Percentiles rank a stretch among this genome's conserved stretches.
Conservation (phyloP, 2,113 vertebrate genomes). For the Otis tarda region DNA sequence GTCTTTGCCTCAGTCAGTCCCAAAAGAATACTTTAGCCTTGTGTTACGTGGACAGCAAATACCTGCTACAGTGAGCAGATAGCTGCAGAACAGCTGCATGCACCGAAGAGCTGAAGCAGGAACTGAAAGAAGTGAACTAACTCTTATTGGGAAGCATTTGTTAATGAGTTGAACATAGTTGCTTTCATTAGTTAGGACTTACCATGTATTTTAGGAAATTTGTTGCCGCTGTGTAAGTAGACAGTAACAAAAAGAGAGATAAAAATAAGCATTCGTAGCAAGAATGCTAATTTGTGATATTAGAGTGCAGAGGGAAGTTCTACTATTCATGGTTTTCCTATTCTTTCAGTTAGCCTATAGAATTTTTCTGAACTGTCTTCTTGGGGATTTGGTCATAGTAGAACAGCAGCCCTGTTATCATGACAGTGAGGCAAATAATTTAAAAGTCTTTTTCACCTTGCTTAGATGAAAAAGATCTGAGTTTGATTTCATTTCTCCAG, state of each 20-base stretch:
- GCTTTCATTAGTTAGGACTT: background rate
- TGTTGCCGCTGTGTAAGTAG: background rate
- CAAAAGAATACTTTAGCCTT: background rate
- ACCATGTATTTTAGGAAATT: background rate
- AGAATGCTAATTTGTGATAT: background rate
- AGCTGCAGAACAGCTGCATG: background rate
- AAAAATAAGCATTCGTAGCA: background rate
- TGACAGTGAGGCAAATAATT: background rate
- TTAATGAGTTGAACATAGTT: background rate
- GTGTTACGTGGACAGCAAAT: background rate
- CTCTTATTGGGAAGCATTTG: background rate
- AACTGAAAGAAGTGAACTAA: background rate
- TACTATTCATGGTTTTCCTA: background rate
- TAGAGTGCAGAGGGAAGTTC: background rate
- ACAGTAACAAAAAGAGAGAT: background rate
- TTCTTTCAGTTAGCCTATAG: background rate
- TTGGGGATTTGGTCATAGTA: background rate
- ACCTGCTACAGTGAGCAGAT: background rate
- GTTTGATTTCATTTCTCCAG: background rate
- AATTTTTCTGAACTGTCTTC: background rate
- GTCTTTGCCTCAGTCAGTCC: background rate
- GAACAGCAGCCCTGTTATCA: background rate
- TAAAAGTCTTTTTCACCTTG: background rate
- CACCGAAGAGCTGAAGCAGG: background rate
- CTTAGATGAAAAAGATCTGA: background rate